A percentile compares a stretch with the other conserved stretches of the same genome.
Evolutionary conservation across 2,888 invertebrate genomes (phyloP).

Genomic region (Andrena camellia): DNA sequence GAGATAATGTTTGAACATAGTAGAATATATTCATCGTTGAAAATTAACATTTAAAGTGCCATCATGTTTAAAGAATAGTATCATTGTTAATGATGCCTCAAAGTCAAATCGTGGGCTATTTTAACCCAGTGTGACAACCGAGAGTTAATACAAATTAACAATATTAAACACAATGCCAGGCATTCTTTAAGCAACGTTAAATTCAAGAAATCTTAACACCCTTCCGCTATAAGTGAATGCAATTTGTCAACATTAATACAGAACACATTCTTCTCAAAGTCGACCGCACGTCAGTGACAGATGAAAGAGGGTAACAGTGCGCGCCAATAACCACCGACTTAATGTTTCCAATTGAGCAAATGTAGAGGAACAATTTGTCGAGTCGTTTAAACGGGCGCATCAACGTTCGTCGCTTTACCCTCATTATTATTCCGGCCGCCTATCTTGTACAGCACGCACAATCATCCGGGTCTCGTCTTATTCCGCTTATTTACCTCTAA

Average conservation of each 20-base stretch:
- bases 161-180: too few relatives aligned
- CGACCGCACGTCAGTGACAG: background rate
- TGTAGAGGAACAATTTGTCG: slow-evolving; percentile 30
- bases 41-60: too few relatives aligned
- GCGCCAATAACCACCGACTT: background rate
- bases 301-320: background rate
- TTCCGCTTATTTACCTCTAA: slow-evolving; percentile 70
- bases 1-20: too few relatives aligned
- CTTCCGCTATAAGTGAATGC: background rate
- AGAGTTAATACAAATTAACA: too few relatives aligned
- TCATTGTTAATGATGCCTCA: too few relatives aligned
- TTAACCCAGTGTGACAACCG: too few relatives aligned
- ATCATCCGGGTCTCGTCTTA: slow-evolving; percentile 68
- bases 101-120: too few relatives aligned
- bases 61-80: too few relatives aligned
- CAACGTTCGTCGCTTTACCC: slow-evolving; percentile 39
- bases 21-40: too few relatives aligned
- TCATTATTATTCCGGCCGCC: slow-evolving; percentile 66
- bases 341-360: background rate
- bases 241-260: background rate
- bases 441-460: slow-evolving; percentile 63
- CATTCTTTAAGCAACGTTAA: too few relatives aligned
- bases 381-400: slow-evolving; percentile 29
- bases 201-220: too few relatives aligned
- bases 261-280: background rate